A percentile compares a stretch with the other conserved stretches of the same genome.
Conservation (phyloP, 2,797 vertebrate genomes). For the Poecilia wingei region DNA sequence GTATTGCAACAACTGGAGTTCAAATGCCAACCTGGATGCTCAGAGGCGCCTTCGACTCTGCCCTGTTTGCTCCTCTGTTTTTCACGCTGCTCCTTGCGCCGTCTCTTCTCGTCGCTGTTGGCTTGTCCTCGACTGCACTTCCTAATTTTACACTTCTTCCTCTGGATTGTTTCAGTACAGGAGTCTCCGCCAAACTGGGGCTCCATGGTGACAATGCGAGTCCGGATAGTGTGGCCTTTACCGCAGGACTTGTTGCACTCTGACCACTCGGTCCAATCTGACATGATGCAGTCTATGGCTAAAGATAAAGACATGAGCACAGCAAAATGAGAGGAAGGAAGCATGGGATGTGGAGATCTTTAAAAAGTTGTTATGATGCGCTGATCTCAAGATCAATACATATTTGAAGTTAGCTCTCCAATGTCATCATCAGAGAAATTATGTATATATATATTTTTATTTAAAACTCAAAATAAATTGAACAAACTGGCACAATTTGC, state of each 20-base stretch:
- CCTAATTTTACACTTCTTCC: slow-evolving; percentile 92
- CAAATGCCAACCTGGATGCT: slow-evolving; percentile 85
- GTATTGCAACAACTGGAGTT: not conserved
- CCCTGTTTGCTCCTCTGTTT: slow-evolving; percentile 89
- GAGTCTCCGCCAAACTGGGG: slow-evolving; percentile 93
- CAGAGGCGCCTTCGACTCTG: slow-evolving; percentile 80
- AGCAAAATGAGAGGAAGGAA: not conserved
- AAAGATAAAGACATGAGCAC: slow-evolving; percentile 26
- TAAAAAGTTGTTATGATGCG: not conserved
- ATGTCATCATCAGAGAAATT: not conserved
- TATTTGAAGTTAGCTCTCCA: not conserved
- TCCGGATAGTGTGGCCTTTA: slow-evolving; percentile 94
- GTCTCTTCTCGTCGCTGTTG: slow-evolving; percentile 86
- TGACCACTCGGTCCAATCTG: slow-evolving; percentile 96
- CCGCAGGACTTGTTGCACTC: slow-evolving; percentile 99
- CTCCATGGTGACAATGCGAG: slow-evolving; percentile 90
- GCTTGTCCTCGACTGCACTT: slow-evolving; percentile 89
- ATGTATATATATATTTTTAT: not conserved
- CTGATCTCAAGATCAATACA: not conserved
- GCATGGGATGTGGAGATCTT: not conserved
- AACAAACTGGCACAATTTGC: not conserved
- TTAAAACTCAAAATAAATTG: not conserved
- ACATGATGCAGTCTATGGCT: slow-evolving; percentile 93
- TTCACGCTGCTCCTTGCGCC: slow-evolving; percentile 91
- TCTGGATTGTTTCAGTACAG: slow-evolving; percentile 92